These are phyloP conservation scores for Eulithis prunata DNA, from an alignment of 2,888 invertebrate species.

Conservation along the genomic window DNA sequence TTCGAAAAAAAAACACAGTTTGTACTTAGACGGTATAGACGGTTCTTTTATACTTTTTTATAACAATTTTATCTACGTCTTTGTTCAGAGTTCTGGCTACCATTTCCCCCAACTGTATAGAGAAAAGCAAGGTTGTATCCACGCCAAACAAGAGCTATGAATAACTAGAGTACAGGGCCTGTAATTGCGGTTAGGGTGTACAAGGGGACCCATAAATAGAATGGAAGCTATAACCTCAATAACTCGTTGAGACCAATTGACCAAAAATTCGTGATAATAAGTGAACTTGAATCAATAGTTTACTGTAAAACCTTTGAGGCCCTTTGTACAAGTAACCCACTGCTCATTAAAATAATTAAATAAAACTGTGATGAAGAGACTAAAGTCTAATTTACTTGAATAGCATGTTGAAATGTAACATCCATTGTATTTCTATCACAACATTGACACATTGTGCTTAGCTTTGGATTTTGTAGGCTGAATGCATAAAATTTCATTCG, in stretches of 20 bases:
- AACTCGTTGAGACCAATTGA: background rate
- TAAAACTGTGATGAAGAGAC: background rate
- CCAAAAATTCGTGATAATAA: too few species aligned
- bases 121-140: too few species aligned
- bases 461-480: background rate
- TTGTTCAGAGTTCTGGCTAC: too few species aligned
- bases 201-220: conserved; percentile 29
- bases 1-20: too few species aligned
- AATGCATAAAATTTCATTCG: background rate
- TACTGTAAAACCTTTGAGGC: background rate
- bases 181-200: conserved; percentile 21
- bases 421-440: background rate
- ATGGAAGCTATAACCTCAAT: conserved; percentile 10
- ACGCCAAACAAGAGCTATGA: background rate
- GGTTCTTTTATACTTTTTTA: too few species aligned
- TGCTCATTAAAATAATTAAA: background rate
- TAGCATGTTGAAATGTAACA: background rate
- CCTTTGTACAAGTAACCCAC: background rate
- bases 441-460: background rate
- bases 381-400: background rate
- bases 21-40: too few species aligned
- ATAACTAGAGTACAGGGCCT: conserved; percentile 11
- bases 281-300: too few species aligned
- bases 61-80: too few species aligned
- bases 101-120: too few species aligned